Conservation (phyloP, 2,797 vertebrate species). For the Cynopterus sphinx region DNA sequence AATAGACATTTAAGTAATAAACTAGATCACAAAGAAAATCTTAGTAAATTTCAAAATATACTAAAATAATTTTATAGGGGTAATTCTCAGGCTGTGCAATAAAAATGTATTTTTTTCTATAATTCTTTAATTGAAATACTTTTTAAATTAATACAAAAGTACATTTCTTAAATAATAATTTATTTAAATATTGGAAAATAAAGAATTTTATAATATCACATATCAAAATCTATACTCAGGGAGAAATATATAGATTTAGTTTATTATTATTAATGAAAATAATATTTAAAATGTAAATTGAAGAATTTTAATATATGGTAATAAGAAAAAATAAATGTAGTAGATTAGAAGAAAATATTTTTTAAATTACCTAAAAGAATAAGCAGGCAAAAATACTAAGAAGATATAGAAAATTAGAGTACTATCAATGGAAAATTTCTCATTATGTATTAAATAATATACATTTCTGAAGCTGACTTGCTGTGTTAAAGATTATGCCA, state of each 20-base stretch:
- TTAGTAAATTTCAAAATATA: background rate
- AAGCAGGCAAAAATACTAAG: background rate
- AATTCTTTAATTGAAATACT: background rate
- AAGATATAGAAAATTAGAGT: background rate
- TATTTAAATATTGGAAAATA: background rate
- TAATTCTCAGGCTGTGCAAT: background rate
- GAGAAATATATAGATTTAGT: background rate
- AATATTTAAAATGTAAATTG: background rate
- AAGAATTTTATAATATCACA: background rate
- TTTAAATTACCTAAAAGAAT: background rate
- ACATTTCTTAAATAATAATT: background rate
- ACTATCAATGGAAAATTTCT: background rate
- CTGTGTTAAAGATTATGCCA: background rate
- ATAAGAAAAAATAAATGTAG: background rate
- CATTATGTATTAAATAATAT: background rate
- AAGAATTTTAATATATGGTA: background rate
- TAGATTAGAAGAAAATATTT: background rate
- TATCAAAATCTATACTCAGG: background rate
- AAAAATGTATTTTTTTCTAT: background rate
- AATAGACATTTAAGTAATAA: background rate
- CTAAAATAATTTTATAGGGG: background rate
- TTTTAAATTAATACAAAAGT: conserved; percentile 21
- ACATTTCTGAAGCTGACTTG: background rate
- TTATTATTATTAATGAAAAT: background rate
- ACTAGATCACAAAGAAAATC: background rate